These are phyloP conservation scores for Montipora capitata DNA, from an alignment of 92 coral and sea anemone genomes.

Conservation along the genomic window DNA sequence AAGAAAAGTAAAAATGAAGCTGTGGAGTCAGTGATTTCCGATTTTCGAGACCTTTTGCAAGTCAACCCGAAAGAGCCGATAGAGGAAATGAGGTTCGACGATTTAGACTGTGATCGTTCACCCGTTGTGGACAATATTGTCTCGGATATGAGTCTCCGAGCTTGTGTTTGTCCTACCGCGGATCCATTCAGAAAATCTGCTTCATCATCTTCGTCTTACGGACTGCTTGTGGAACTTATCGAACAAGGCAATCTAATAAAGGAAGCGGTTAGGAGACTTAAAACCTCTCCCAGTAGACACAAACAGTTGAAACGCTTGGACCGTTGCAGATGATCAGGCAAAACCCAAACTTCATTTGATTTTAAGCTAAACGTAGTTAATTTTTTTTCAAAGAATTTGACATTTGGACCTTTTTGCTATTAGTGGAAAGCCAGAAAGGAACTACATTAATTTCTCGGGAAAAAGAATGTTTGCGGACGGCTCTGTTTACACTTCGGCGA, in stretches of 20 bases:
- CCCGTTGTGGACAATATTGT: conserved; percentile 39
- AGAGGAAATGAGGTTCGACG: conserved; percentile 25
- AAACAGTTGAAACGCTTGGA: conserved; percentile 91
- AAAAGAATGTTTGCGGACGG: conserved; percentile 14
- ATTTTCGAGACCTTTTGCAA: conserved; percentile 89
- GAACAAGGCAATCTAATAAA: conserved; percentile 88
- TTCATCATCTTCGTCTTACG: conserved; percentile 83
- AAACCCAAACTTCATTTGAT: background rate
- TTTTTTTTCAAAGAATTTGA: background rate
- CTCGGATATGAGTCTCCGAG: conserved; percentile 58
- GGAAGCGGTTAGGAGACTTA: conserved; percentile 88
- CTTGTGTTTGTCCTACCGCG: conserved; percentile 88
- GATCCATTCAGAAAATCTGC: conserved; percentile 86
- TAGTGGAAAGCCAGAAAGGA: background rate
- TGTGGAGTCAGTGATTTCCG: conserved; percentile 84
- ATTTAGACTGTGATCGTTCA: conserved; percentile 47
- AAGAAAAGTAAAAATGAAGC: conserved; percentile 74
- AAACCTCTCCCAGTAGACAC: conserved; percentile 68
- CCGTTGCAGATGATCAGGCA: conserved; percentile 70
- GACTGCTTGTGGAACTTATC: conserved; percentile 78
- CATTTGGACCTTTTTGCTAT: background rate
- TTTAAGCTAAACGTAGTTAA: background rate
- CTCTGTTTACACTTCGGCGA: conserved; percentile 48
- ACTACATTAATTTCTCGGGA: conserved; percentile 31
- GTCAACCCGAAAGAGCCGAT: conserved; percentile 75